These are phyloP conservation scores for Amphipyra tragopoginis DNA, from an alignment of 2,888 invertebrate species.

Conservation along the genomic window DNA sequence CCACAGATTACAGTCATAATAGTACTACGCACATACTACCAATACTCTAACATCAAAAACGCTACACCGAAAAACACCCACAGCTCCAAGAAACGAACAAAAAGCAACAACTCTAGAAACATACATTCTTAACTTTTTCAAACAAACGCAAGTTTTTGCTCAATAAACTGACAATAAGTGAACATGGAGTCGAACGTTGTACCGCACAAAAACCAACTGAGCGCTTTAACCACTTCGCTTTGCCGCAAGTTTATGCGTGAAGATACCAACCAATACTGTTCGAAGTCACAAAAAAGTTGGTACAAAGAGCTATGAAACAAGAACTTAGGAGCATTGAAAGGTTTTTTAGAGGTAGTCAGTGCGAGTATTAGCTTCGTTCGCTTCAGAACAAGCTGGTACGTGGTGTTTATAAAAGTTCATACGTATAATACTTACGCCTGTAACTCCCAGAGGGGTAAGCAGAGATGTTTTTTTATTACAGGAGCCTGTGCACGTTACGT, in stretches of 20 bases:
- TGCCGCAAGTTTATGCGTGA: slow-evolving; percentile 49
- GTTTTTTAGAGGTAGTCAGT: not conserved
- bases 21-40: too few relatives aligned
- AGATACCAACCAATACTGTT: slow-evolving; percentile 53
- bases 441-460: too few relatives aligned
- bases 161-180: slow-evolving; percentile 63
- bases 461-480: too few relatives aligned
- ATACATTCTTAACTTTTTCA: slow-evolving; percentile 51
- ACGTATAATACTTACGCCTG: too few relatives aligned
- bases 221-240: slow-evolving; percentile 42
- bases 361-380: too few relatives aligned
- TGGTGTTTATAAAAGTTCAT: too few relatives aligned
- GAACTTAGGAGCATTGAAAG: not conserved
- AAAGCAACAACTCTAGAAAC: slow-evolving; percentile 49
- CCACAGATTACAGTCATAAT: too few relatives aligned
- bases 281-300: slow-evolving; percentile 46
- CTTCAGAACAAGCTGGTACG: too few relatives aligned
- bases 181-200: slow-evolving; percentile 58
- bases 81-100: slow-evolving; percentile 18
- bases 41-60: not conserved
- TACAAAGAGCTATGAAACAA: slow-evolving; percentile 47
- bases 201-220: slow-evolving; percentile 63
- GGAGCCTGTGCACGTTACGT: too few relatives aligned
- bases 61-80: slow-evolving; percentile 11
- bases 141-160: slow-evolving; percentile 61